Conservation (phyloP, 2,888 invertebrate species). For the Melieria omissa region DNA sequence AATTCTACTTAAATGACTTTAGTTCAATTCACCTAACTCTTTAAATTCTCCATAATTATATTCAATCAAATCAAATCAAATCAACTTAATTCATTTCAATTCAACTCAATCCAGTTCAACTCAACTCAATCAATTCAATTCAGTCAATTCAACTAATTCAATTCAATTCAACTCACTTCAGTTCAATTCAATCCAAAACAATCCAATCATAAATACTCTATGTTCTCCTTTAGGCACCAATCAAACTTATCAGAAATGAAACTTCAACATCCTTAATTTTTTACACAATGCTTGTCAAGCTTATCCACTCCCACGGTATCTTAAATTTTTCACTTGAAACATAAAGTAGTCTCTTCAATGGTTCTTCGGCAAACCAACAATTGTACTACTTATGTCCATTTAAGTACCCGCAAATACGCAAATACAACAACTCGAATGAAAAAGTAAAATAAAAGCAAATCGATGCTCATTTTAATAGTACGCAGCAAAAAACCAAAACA, state of each 20-base stretch:
- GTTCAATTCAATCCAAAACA: too few relatives aligned
- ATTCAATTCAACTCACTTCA: too few relatives aligned
- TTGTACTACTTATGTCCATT: slow-evolving; percentile 22
- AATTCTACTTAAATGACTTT: too few relatives aligned
- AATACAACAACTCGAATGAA: slow-evolving; percentile 11
- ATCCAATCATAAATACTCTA: too few relatives aligned
- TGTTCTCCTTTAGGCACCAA: background rate
- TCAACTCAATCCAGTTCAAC: too few relatives aligned
- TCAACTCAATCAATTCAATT: too few relatives aligned
- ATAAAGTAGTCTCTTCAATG: slow-evolving; percentile 5
- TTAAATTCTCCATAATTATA: too few relatives aligned
- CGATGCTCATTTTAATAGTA: background rate
- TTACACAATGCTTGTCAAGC: background rate
- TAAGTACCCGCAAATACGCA: slow-evolving; percentile 16
- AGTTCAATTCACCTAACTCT: too few relatives aligned
- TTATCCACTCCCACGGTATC: background rate
- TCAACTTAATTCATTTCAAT: too few relatives aligned
- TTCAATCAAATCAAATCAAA: too few relatives aligned
- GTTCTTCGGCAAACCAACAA: slow-evolving; percentile 13
- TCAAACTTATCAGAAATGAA: background rate
- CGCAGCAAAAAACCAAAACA: slow-evolving; percentile 24
- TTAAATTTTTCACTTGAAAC: background rate
- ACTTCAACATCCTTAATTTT: background rate
- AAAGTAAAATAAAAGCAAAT: background rate
- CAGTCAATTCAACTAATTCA: too few relatives aligned